Percentiles rank a stretch among this genome's conserved stretches.
These are phyloP conservation scores for Pollachius pollachius DNA, from an alignment of 2,113 vertebrate genomes.

Conservation along the genomic window DNA sequence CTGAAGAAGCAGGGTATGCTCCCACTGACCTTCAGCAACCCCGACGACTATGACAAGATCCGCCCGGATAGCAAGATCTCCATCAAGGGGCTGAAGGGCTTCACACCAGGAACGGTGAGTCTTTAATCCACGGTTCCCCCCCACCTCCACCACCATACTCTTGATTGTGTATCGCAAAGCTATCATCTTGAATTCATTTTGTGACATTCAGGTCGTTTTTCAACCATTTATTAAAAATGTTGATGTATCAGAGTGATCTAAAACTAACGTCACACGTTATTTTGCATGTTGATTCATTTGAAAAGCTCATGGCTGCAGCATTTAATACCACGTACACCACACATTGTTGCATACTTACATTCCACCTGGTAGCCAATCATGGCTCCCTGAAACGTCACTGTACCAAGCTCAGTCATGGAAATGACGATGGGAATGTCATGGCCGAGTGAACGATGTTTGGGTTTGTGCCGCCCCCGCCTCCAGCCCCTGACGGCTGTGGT, in stretches of 20 bases:
- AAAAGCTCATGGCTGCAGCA: too few species aligned
- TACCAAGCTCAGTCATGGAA: too few species aligned
- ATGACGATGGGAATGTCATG: too few species aligned
- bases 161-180: background rate
- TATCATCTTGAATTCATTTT: background rate
- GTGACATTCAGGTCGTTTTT: background rate
- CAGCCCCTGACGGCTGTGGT: constrained; percentile 87
- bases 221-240: background rate
- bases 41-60: constrained; percentile 95
- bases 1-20: constrained; percentile 96
- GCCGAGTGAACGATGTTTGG: too few species aligned
- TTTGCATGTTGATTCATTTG: too few species aligned
- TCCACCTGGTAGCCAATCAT: too few species aligned
- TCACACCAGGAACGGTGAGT: constrained; percentile 89
- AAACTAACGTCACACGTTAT: too few species aligned
- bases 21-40: constrained; percentile 89
- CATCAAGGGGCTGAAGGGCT: constrained; percentile 84
- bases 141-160: background rate
- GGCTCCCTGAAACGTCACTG: too few species aligned
- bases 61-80: constrained; percentile 91
- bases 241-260: too few species aligned
- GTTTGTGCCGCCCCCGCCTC: background rate
- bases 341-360: too few species aligned
- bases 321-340: too few species aligned
- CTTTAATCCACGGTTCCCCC: background rate